Percentiles rank a stretch among this genome's conserved stretches.
Evolutionary conservation across 2,888 invertebrate species (phyloP).

Genomic region (Caenorhabditis plicata): DNA sequence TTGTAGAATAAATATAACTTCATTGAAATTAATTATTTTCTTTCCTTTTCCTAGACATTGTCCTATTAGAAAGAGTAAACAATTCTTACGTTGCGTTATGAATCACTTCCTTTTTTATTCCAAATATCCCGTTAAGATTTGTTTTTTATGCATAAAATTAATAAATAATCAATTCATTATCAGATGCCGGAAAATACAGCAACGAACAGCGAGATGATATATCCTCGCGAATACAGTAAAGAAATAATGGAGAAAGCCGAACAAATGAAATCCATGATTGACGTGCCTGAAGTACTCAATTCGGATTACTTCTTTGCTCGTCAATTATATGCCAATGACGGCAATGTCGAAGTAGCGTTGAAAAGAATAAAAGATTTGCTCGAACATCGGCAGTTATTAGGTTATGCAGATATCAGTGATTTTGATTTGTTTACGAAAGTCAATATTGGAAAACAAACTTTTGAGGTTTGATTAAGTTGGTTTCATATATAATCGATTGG

Average conservation of each 20-base stretch:
- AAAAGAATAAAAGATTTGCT: conserved; percentile 23
- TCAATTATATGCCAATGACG: conserved; percentile 47
- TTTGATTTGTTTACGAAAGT: conserved; percentile 37
- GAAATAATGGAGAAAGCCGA: conserved; percentile 41
- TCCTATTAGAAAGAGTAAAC: too few species aligned
- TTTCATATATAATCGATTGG: neutral
- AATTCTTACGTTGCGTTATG: too few species aligned
- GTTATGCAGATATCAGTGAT: conserved; percentile 45
- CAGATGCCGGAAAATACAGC: too few species aligned
- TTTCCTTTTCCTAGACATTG: too few species aligned
- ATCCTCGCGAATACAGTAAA: conserved; percentile 27
- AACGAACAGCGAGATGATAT: conserved; percentile 36
- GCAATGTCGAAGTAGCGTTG: conserved; percentile 37
- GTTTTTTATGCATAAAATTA: too few species aligned
- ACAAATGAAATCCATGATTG: conserved; percentile 29
- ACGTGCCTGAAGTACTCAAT: conserved; percentile 20
- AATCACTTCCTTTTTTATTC: too few species aligned
- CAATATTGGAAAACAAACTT: conserved; percentile 43
- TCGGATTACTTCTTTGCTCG: conserved; percentile 55
- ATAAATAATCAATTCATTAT: too few species aligned
- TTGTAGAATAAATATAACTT: too few species aligned
- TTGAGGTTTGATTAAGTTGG: conserved; percentile 35
- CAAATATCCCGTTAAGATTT: too few species aligned
- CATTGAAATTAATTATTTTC: too few species aligned
- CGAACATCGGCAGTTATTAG: conserved; percentile 24